Evolutionary conservation across 2,113 vertebrate genomes (phyloP).

Genomic region (Zapornia atra): DNA sequence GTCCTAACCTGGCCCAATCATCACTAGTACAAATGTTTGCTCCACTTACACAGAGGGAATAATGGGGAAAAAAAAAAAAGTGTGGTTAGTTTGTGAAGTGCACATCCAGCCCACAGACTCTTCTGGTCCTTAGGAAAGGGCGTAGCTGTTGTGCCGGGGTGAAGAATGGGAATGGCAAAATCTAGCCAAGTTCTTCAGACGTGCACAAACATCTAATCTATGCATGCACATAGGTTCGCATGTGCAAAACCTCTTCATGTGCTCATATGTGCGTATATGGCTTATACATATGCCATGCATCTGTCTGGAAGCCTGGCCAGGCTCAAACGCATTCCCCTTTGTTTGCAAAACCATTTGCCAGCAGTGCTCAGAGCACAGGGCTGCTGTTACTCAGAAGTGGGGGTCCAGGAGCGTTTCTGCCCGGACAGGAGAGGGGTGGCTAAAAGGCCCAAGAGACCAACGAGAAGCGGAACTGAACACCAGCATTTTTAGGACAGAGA

Average conservation of each 20-base stretch:
- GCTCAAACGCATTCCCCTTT: background rate
- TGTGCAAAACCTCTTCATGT: background rate
- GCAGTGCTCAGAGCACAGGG: background rate
- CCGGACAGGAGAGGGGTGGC: background rate
- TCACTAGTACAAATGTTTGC: background rate
- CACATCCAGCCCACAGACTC: background rate
- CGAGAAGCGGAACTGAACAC: background rate
- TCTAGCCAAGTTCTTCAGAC: background rate
- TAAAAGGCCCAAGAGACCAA: background rate
- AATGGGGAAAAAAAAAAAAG: background rate
- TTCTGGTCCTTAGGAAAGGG: background rate
- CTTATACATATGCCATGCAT: background rate
- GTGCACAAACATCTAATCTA: background rate
- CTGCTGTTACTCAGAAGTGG: background rate
- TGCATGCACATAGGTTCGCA: background rate
- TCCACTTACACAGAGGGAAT: background rate
- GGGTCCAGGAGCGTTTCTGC: background rate
- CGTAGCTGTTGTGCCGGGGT: background rate
- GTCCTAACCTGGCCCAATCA: constrained; percentile 11
- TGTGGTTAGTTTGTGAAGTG: background rate
- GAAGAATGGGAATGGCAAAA: background rate
- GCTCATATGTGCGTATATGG: background rate
- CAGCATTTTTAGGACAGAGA: background rate
- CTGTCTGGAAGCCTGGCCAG: background rate
- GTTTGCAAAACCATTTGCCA: background rate